Base-by-base conservation (phyloP, 2,113 vertebrate species). In the Oryzias javanicus region DNA sequence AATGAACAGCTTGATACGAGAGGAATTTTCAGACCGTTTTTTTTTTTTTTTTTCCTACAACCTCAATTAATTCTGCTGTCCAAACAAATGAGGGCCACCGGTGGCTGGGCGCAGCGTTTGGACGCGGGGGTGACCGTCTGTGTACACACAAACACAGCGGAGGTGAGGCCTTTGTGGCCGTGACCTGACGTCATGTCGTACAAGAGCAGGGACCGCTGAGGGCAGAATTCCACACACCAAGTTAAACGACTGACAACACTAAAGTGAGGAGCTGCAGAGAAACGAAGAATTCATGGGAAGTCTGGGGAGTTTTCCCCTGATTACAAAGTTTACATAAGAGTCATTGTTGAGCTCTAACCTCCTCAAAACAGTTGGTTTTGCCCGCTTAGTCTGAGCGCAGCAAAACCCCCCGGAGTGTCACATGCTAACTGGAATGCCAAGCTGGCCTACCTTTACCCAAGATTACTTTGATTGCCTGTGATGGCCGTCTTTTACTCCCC, bases 51-150 rank as follows among this genome's bases (percentile, higher is more conserved):
- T 42, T 42, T 42, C 5, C 16, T 5, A 15, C 92, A 94, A 93
- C 91, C 88, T 95, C 93, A 94, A 95, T 95, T 96, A 94, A 96
- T 93, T 93, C 89, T 93, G 90, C 92, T 97, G 93, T 96, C 94
- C 94, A 94, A 96, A 96, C 93, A 95, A 96, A 91, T 92, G 92
- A 93, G 67, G 91, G 89, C 83, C 92, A 87, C 91, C 89, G 89
- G 87, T 86, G 82, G 82, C 86, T 69, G 81, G 84, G 90, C 81
- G 74, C 89, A 84, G 89, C 80, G 86, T 89, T 90, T 82, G 89
- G 90, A 91, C 90, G 90, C 81, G 86, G 91, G 90, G 91, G 90
- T 93, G 92, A 93, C 88, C 80, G 82, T 80, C 63, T 93, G 82
- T 91, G 88, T 85, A 83, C 83, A 86, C 84, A 87, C 83, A 88